phyloP scores from a whole-genome alignment of 2,888 invertebrate genomes.

The Cerceris rybyensis region DNA sequence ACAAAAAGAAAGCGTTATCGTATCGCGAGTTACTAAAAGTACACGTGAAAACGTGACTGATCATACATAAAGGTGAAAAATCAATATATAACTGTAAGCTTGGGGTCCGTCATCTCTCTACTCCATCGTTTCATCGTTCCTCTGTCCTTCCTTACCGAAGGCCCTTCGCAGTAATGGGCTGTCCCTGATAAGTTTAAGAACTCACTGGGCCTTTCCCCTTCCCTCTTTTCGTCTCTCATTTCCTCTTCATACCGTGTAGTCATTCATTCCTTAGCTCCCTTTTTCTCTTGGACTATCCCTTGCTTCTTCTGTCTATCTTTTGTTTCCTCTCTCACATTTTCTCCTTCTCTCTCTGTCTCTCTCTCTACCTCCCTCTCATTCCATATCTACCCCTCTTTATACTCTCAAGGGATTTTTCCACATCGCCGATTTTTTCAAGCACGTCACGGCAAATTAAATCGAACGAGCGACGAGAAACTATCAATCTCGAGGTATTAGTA shows the following conservation, averaged over 20 bases:
- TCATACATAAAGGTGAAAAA: constrained; percentile 16
- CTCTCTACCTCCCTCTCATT: neutral
- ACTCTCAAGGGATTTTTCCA: constrained; percentile 34
- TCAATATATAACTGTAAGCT: constrained; percentile 23
- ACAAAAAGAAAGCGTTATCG: neutral
- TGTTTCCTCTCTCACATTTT: constrained; percentile 1
- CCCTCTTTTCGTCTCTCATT: too few relatives aligned
- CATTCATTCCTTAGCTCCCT: too few relatives aligned
- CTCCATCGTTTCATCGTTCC: neutral
- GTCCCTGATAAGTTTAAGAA: constrained; percentile 10
- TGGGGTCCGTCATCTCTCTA: neutral
- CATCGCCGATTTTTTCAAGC: constrained; percentile 25
- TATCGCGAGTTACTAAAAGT: neutral
- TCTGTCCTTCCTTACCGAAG: neutral
- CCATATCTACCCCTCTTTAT: neutral
- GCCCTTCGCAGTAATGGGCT: constrained; percentile 27
- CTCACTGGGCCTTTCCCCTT: neutral
- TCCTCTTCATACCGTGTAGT: too few relatives aligned
- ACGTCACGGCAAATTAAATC: constrained; percentile 29
- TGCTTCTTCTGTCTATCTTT: neutral
- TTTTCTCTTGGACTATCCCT: too few relatives aligned
- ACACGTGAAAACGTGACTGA: neutral
- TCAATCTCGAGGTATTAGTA: constrained; percentile 22
- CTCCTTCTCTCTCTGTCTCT: neutral
- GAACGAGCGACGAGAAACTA: constrained; percentile 10